Percentiles rank a stretch among this genome's conserved stretches.
Evolutionary conservation across 2,888 invertebrate genomes (phyloP).

Genomic region (Dugesia japonica): DNA sequence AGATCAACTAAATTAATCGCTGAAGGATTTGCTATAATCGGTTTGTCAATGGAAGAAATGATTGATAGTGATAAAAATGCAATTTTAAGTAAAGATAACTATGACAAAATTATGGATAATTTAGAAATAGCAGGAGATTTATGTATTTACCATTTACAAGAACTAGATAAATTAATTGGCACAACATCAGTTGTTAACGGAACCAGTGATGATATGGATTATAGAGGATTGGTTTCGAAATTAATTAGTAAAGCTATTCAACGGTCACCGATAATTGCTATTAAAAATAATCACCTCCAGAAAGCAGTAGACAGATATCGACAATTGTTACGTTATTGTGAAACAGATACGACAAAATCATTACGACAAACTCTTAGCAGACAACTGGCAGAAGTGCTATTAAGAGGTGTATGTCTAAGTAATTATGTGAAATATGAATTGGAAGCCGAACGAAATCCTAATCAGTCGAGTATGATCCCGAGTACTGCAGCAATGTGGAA

Average conservation of each 20-base stretch:
- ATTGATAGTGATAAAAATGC: too few species aligned
- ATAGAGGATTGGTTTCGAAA: neutral
- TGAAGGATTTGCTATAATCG: conserved; percentile 7
- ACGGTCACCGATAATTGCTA: neutral
- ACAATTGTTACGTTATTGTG: conserved; percentile 1
- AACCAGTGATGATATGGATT: neutral
- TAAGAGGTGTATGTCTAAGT: conserved; percentile 65
- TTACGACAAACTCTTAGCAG: conserved; percentile 58
- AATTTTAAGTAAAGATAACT: neutral
- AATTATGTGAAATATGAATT: conserved; percentile 49
- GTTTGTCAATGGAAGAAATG: conserved; percentile 16
- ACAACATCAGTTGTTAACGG: neutral
- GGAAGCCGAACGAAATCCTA: conserved; percentile 39
- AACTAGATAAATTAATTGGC: conserved; percentile 48
- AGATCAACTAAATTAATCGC: neutral
- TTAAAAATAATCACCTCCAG: neutral
- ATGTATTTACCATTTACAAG: conserved; percentile 74
- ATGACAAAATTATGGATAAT: conserved; percentile 58
- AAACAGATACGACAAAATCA: neutral
- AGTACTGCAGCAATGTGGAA: neutral
- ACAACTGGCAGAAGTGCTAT: conserved; percentile 73
- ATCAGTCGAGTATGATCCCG: neutral
- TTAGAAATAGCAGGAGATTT: conserved; percentile 78
- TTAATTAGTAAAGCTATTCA: neutral
- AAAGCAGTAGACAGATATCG: neutral